Base-by-base conservation (phyloP, 2,113 vertebrate genomes). In the Tapirus terrestris region DNA sequence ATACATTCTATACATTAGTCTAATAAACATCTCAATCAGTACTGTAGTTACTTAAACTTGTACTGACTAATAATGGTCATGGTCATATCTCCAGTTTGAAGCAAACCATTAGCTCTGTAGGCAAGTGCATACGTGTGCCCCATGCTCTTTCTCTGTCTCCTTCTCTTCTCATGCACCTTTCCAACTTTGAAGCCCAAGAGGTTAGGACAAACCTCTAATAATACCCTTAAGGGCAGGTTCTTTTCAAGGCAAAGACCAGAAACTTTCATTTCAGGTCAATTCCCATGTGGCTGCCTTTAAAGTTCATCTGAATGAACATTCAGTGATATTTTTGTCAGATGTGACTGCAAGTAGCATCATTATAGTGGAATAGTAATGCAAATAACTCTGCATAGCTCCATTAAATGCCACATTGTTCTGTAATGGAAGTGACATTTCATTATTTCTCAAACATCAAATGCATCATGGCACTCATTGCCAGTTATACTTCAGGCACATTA, bases 251-350 rank as follows among this genome's bases (percentile, higher is more conserved):
- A 94, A 73, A 95, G 88, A 97, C 70, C 87, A 96, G 73, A 77
- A 86, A 89, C 94, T 98, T 98, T 98, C 91, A 97, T 98, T 98
- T 98, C 90, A 98, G 98, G 96, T 98, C 97, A 96, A 31, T 98
- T 97, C 81, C 95, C 96, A 60, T 91, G 98, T 75, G 95, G 80
- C 70, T 98, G 83, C 89, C 96, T 98, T 98, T 98, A 98, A 99
- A 99, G 98, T 98, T 99, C 98, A 98, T 96, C 91, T 89, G 81
- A 98, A 98, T 98, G 98, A 99, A 97, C 97, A 98, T 98, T 98
- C 96, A 89, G 45, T 94, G 94, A 97, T 98, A 97, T 98, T 98
- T 98, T 97, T 98, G 98, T 96, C 98, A 98, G 94, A 56, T 98
- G 94, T 98, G 97, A 97, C 97, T 98, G 97, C 98, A 97, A 98